A percentile compares a stretch with the other conserved stretches of the same genome.
Conservation (phyloP, 2,113 vertebrate genomes). For the Datnioides undecimradiatus region DNA sequence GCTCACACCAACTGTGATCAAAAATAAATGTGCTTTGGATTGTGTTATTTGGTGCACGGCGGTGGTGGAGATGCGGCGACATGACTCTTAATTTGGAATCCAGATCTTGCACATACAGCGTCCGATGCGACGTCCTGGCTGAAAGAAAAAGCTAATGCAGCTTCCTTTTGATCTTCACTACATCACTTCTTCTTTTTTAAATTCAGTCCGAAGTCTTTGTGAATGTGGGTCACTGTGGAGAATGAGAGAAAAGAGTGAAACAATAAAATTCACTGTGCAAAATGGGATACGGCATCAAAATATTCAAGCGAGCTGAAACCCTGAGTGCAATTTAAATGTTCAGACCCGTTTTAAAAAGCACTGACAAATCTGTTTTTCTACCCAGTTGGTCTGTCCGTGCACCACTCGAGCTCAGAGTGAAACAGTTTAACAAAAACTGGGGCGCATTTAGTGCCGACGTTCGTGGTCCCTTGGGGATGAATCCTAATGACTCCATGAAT, state of each 20-base stretch:
- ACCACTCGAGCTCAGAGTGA: background rate
- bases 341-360: background rate
- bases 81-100: constrained; percentile 18
- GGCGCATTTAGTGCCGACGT: background rate
- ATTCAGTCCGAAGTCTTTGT: background rate
- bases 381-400: background rate
- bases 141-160: background rate
- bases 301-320: background rate
- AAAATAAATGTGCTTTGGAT: constrained; percentile 34
- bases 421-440: no score
- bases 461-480: background rate
- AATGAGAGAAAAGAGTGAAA: background rate
- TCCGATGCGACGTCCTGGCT: background rate
- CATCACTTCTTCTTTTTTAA: background rate
- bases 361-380: no score
- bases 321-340: background rate
- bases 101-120: background rate
- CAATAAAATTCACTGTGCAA: background rate
- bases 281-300: background rate
- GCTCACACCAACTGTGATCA: constrained; percentile 35
- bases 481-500: background rate
- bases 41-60: background rate
- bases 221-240: constrained; percentile 10
- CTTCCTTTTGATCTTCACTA: background rate
- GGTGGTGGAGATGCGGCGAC: background rate